phyloP scores from a whole-genome alignment of 1,140 invertebrate species.

The Aphelenchoides fujianensis region DNA sequence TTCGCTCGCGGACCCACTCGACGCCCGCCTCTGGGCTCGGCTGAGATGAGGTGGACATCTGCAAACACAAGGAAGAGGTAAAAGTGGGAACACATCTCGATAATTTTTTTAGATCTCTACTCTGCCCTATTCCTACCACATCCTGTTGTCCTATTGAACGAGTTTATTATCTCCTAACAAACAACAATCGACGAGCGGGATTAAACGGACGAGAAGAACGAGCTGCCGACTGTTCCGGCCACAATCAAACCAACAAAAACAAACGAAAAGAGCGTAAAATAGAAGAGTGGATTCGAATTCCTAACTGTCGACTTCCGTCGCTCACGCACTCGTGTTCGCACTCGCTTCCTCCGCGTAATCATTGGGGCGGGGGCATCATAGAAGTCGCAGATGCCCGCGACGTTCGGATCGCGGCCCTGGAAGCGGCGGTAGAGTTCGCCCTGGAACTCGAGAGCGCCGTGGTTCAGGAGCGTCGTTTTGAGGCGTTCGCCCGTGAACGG shows the following conservation, averaged over 20 bases:
- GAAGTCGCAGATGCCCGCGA: slow-evolving; percentile 61
- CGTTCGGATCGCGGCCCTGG: slow-evolving; percentile 59
- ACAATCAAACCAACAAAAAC: too few relatives aligned
- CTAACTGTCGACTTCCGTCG: not conserved
- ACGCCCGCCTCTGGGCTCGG: not conserved
- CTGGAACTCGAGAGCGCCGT: slow-evolving; percentile 52
- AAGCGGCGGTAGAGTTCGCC: slow-evolving; percentile 55
- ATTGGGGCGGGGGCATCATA: slow-evolving; percentile 55
- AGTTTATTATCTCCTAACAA: slow-evolving; percentile 20
- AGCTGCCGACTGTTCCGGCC: too few relatives aligned
- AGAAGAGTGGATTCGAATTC: not conserved
- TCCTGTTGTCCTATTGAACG: too few relatives aligned
- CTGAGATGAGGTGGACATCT: not conserved
- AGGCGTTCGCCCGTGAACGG: slow-evolving; percentile 51
- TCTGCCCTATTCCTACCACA: too few relatives aligned
- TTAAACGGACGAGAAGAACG: too few relatives aligned
- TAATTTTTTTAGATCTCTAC: too few relatives aligned
- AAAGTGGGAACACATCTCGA: too few relatives aligned
- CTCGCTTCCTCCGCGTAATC: slow-evolving; percentile 22
- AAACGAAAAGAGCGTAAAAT: not conserved
- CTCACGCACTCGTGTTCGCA: not conserved
- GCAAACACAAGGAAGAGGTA: too few relatives aligned
- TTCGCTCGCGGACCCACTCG: not conserved
- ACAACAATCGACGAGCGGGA: slow-evolving; percentile 6
- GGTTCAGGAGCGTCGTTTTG: slow-evolving; percentile 51